These are phyloP conservation scores for Belgica antarctica DNA, from an alignment of 2,888 invertebrate genomes.

Conservation along the genomic window DNA sequence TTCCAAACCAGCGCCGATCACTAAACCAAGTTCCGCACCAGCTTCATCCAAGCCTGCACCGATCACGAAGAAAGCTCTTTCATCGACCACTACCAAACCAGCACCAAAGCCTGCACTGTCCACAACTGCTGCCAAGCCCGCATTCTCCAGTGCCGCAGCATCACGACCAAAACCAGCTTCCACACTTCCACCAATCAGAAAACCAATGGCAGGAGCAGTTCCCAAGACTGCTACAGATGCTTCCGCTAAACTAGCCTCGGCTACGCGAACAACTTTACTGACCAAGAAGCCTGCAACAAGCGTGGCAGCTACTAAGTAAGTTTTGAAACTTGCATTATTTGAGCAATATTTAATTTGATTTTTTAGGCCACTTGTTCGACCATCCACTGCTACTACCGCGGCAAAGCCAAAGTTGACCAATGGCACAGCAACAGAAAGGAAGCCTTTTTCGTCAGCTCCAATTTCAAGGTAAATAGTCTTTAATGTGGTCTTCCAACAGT, in stretches of 20 bases:
- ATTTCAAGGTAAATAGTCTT: slow-evolving; percentile 14
- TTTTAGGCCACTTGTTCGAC: background rate
- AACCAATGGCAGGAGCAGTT: background rate
- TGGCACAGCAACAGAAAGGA: slow-evolving; percentile 18
- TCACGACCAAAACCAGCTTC: slow-evolving; percentile 9
- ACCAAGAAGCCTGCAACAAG: slow-evolving; percentile 22
- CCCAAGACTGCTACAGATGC: background rate
- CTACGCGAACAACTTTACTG: background rate
- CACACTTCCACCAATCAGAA: background rate
- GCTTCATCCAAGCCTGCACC: background rate
- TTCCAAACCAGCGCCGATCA: background rate
- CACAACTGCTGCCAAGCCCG: too few relatives aligned
- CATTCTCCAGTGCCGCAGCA: background rate
- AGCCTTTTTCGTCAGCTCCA: slow-evolving; percentile 36
- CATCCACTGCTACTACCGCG: background rate
- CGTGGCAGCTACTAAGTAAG: slow-evolving; percentile 31
- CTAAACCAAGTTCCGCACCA: slow-evolving; percentile 1
- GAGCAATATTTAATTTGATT: background rate
- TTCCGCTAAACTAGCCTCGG: slow-evolving; percentile 4
- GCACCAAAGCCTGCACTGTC: background rate
- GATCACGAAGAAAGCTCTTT: background rate
- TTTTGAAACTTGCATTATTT: background rate
- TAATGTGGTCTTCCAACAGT: too few relatives aligned
- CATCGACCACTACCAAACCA: background rate
- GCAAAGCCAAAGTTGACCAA: slow-evolving; percentile 25